These are phyloP conservation scores for Notamacropus eugenii DNA, from an alignment of 2,797 vertebrate species.

Conservation along the genomic window DNA sequence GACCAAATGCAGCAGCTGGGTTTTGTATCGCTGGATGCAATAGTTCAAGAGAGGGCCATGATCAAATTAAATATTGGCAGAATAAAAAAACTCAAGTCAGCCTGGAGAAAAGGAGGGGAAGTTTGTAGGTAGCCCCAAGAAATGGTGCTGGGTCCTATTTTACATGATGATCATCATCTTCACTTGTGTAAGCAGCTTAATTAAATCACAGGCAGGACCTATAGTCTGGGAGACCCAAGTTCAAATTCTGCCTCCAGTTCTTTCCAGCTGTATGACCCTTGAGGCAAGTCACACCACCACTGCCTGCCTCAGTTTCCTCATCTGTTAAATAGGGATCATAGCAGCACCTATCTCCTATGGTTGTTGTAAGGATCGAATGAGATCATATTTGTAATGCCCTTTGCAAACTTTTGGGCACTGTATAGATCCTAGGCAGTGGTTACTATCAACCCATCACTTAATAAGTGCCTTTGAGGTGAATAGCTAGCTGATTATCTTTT, in stretches of 20 bases:
- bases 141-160: neutral
- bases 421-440: neutral
- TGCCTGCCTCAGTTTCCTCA: neutral
- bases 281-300: neutral
- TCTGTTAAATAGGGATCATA: neutral
- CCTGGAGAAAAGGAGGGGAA: neutral
- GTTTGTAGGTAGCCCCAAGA: neutral
- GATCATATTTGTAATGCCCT: neutral
- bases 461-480: neutral
- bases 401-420: neutral
- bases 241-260: neutral
- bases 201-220: neutral
- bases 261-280: neutral
- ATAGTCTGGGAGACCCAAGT: neutral
- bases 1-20: neutral
- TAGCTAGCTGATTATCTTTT: neutral
- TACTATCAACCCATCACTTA: neutral
- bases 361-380: neutral
- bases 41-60: neutral
- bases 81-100: neutral
- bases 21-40: neutral
- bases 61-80: conserved; percentile 60
- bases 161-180: neutral
- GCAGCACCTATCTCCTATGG: neutral
- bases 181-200: neutral